phyloP scores from a whole-genome alignment of 1,140 invertebrate genomes.

The Littorina saxatilis region DNA sequence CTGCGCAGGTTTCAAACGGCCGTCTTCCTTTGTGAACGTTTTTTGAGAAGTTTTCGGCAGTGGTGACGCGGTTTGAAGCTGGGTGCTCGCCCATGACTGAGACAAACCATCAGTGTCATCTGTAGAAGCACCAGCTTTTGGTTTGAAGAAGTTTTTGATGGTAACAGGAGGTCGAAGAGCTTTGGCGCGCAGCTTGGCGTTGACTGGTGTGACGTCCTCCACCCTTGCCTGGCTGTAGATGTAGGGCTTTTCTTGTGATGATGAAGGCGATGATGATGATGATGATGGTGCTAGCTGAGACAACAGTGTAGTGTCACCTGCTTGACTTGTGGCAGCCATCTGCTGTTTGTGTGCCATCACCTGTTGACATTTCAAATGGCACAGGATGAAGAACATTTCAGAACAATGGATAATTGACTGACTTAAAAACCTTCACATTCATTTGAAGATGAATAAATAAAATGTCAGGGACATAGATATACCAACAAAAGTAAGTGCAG shows the following conservation, averaged over 20 bases:
- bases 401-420: too few relatives aligned
- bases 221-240: slow-evolving; percentile 33
- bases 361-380: background rate
- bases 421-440: too few relatives aligned
- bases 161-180: slow-evolving; percentile 68
- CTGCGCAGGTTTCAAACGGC: too few relatives aligned
- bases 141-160: slow-evolving; percentile 70
- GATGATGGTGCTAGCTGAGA: background rate
- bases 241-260: slow-evolving; percentile 1
- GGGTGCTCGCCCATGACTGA: too few relatives aligned
- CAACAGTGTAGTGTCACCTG: background rate
- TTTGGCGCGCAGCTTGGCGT: slow-evolving; percentile 54
- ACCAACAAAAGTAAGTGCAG: too few relatives aligned
- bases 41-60: too few relatives aligned
- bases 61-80: too few relatives aligned
- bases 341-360: slow-evolving; percentile 27
- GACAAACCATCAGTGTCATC: background rate
- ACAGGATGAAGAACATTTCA: too few relatives aligned
- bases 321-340: background rate
- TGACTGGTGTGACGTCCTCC: slow-evolving; percentile 60
- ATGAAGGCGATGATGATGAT: background rate
- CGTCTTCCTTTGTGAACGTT: too few relatives aligned
- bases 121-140: slow-evolving; percentile 20
- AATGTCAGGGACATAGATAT: too few relatives aligned
- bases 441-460: too few relatives aligned